These are phyloP conservation scores for Lepidurus packardi DNA, from an alignment of 1,140 invertebrate species.

Conservation along the genomic window DNA sequence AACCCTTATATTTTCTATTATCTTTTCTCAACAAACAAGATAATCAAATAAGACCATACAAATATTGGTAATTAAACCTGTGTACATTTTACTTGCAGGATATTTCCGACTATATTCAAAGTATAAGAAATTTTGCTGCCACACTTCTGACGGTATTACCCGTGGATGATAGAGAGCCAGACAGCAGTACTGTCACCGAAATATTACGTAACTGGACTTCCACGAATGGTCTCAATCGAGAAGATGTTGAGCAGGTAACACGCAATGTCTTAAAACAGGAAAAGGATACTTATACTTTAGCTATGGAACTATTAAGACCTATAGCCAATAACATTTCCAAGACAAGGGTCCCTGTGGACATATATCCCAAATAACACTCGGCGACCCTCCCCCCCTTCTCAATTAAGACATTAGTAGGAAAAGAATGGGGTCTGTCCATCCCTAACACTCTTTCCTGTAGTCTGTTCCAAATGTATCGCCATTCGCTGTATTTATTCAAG, in stretches of 20 bases:
- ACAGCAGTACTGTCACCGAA: not conserved
- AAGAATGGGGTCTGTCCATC: no score
- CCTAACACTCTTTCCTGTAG: no score
- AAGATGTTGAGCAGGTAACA: not conserved
- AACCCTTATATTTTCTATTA: no score
- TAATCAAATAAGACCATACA: not conserved
- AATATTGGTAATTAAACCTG: not conserved
- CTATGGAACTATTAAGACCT: no score
- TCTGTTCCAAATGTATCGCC: no score
- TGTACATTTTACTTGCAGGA: not conserved
- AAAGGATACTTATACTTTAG: not conserved
- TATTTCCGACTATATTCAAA: not conserved
- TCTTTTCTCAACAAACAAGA: no score
- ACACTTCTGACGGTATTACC: not conserved
- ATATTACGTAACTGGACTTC: not conserved
- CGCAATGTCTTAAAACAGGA: not conserved
- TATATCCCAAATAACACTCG: no score
- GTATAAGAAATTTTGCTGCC: not conserved
- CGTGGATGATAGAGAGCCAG: not conserved
- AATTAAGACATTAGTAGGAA: no score
- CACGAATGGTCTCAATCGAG: not conserved
- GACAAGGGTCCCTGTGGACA: no score
- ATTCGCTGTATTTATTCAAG: no score
- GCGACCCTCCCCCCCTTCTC: no score
- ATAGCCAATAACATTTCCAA: no score